Conservation (phyloP, 2,888 invertebrate species). For the Nezara viridula region DNA sequence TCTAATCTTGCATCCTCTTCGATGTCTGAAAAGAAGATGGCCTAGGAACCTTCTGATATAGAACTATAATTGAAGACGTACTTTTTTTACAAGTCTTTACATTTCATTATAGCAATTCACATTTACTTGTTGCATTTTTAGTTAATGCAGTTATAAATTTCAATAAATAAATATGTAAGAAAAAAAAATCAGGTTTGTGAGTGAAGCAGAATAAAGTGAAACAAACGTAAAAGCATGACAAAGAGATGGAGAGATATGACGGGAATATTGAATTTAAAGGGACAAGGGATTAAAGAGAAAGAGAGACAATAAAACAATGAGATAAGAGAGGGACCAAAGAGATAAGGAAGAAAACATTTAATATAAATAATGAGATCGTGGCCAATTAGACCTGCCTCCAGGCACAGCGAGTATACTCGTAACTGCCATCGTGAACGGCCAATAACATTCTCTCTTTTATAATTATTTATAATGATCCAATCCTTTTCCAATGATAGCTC, state of each 20-base stretch:
- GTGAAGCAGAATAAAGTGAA: too few relatives aligned
- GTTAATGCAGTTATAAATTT: too few relatives aligned
- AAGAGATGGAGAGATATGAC: neutral
- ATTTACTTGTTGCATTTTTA: too few relatives aligned
- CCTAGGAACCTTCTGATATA: too few relatives aligned
- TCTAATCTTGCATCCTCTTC: too few relatives aligned
- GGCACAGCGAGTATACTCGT: neutral
- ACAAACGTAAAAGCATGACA: too few relatives aligned
- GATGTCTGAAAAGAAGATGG: too few relatives aligned
- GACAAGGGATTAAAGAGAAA: neutral
- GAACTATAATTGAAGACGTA: too few relatives aligned
- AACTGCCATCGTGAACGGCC: neutral
- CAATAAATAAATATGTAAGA: too few relatives aligned
- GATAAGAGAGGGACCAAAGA: neutral
- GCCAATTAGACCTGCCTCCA: neutral
- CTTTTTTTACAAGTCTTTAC: too few relatives aligned
- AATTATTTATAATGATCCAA: slow-evolving; percentile 36
- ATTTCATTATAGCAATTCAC: too few relatives aligned
- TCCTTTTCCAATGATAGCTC: slow-evolving; percentile 21
- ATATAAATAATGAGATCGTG: slow-evolving; percentile 50
- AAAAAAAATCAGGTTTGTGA: too few relatives aligned
- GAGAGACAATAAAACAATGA: slow-evolving; percentile 22
- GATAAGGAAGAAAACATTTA: slow-evolving; percentile 39
- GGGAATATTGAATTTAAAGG: slow-evolving; percentile 11
- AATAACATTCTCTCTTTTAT: slow-evolving; percentile 19